Evolutionary conservation across 2,888 invertebrate genomes (phyloP).

Genomic region (Gasteruption jaculator): DNA sequence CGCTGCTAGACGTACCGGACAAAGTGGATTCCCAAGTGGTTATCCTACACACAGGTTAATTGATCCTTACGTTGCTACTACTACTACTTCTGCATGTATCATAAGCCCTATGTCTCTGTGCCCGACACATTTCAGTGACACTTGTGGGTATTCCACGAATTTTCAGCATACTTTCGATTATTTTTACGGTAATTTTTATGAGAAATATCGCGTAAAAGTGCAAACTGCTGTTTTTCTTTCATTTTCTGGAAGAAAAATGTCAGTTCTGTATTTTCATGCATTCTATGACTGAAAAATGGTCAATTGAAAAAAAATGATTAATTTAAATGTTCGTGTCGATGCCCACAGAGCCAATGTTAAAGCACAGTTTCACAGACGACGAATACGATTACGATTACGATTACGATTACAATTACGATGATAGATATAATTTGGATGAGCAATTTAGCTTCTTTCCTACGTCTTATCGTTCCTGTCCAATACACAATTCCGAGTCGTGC

Average conservation of each 20-base stretch:
- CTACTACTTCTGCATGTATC: constrained; percentile 43
- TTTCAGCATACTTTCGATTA: too few relatives aligned
- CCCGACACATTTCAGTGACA: constrained; percentile 33
- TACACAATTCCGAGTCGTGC: constrained; percentile 41
- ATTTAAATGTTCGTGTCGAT: constrained; percentile 15
- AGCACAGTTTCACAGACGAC: constrained; percentile 35
- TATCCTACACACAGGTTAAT: constrained; percentile 56
- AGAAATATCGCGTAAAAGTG: too few relatives aligned
- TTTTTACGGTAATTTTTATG: too few relatives aligned
- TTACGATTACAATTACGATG: too few relatives aligned
- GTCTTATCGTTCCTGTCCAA: constrained; percentile 39
- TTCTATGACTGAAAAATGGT: background rate
- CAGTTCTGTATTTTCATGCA: too few relatives aligned
- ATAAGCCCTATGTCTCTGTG: constrained; percentile 35
- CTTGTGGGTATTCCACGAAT: constrained; percentile 30
- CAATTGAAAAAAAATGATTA: constrained; percentile 7
- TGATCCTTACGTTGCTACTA: too few relatives aligned
- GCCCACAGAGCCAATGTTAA: constrained; percentile 36
- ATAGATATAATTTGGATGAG: constrained; percentile 31
- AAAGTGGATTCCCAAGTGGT: constrained; percentile 52
- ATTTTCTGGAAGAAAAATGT: background rate
- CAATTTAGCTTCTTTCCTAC: constrained; percentile 28
- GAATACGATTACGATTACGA: constrained; percentile 23
- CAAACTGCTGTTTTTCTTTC: background rate
- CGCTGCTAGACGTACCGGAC: constrained; percentile 54